Evolutionary conservation across 2,113 vertebrate genomes (phyloP).

Genomic region (Argyrosomus japonicus): DNA sequence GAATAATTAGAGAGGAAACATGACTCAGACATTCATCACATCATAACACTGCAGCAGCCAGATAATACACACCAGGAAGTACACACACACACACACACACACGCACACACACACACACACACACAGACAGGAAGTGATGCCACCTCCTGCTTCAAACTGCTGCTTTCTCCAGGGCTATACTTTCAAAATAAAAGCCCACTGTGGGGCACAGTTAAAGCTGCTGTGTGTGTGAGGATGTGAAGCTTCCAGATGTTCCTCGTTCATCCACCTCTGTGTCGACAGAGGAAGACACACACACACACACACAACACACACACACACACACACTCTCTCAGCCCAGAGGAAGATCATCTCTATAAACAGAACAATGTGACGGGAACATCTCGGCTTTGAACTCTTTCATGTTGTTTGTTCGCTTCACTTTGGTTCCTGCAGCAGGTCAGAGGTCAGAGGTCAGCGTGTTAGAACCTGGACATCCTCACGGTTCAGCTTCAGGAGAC

Average conservation of each 20-base stretch:
- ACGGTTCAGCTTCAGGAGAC: not conserved
- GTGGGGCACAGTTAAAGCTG: not conserved
- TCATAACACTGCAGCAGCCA: constrained; percentile 10
- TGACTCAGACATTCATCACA: constrained; percentile 13
- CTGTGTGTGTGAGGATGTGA: constrained; percentile 10
- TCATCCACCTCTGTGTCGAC: not conserved
- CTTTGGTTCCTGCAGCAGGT: constrained; percentile 11
- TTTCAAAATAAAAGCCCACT: constrained; percentile 51
- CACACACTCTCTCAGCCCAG: constrained; percentile 10
- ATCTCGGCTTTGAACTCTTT: constrained; percentile 1
- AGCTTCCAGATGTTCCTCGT: constrained; percentile 20
- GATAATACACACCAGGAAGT: constrained; percentile 25
- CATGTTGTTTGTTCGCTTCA: not conserved
- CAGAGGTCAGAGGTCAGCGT: constrained; percentile 23
- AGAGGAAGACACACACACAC: too few species aligned
- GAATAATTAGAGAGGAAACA: not conserved
- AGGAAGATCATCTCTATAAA: constrained; percentile 47
- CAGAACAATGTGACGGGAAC: constrained; percentile 44
- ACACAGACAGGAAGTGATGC: constrained; percentile 36
- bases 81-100: constrained; percentile 11
- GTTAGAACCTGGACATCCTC: not conserved
- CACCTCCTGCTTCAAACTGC: constrained; percentile 1
- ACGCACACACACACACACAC: too few species aligned
- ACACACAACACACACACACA: not conserved
- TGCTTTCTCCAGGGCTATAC: constrained; percentile 1